Base-by-base conservation (phyloP, 2,797 vertebrate species). In the Choloepus didactylus region DNA sequence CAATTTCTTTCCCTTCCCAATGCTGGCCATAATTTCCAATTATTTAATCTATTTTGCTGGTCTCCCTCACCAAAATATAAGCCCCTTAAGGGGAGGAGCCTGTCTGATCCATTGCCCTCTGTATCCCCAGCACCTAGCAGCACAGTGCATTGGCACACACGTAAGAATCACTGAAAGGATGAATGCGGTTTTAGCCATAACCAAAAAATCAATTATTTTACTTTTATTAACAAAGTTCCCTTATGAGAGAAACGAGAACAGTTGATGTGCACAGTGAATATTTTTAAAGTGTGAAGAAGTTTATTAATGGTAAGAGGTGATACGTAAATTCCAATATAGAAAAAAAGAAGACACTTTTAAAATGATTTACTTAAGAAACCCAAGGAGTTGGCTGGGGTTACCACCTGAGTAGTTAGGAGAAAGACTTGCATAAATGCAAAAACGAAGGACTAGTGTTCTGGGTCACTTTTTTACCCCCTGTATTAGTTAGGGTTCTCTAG, bases 291-390 rank as follows among this genome's bases (percentile, higher is more conserved):
- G 81, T 14, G 59, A 79, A 76, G 49, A 51, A 69, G 35, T 72
- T 88, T 88, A 88, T 91, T 90, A 81, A 54, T 46, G 86, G 44
- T 23, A 69, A 31, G 60, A 70, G 21, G 12, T 4, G 31, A 27
- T 46, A 73, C 49, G 59, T 29, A 51, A 70, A 83, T 75, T n/a
- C 66, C 84, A 31, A 64, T 64, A 54, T 0, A 89, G 38, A 29
- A 19, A 12, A 87, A 81, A 73, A 51, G n/a, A 6, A 83, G 5
- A 16, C 4, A 49, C 44, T 86, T 95, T 86, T 80, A 84, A 87
- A 89, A 84, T n/a, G 70, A 54, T 69, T 93, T 73, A 84, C 54
- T 86, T 85, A 38, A 41, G 59, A 87, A 92, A 95, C 12, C 64
- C 7, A 46, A 85, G 64, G 21, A 49, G 35, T 1, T 76, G 62